Percentiles rank a stretch among this genome's conserved stretches.
Evolutionary conservation across 2,888 invertebrate species (phyloP).

Genomic region (Microdon myrmicae): DNA sequence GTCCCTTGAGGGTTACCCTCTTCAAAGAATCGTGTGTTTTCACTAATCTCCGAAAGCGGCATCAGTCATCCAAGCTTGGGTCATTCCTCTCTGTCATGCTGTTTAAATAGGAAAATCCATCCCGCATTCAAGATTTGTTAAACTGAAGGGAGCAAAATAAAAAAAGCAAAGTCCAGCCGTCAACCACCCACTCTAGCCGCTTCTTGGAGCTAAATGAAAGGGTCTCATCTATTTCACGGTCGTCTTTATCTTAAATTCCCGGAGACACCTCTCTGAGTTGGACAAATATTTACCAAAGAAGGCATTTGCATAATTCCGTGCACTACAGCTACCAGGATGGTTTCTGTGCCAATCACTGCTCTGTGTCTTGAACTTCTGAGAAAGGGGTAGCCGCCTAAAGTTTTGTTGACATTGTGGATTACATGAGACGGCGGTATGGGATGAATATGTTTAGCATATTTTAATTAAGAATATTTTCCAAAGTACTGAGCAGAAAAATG

Average conservation of each 20-base stretch:
- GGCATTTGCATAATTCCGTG: constrained; percentile 49
- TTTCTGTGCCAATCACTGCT: constrained; percentile 8
- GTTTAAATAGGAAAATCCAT: no score
- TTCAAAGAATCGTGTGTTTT: constrained; percentile 27
- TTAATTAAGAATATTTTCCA: constrained; percentile 51
- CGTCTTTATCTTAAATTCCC: constrained; percentile 49
- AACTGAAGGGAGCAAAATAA: constrained; percentile 3
- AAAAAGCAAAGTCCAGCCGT: constrained; percentile 21
- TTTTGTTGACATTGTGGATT: constrained; percentile 48
- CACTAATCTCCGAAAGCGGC: constrained; percentile 33
- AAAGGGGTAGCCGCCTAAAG: constrained; percentile 31
- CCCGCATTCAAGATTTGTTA: no score
- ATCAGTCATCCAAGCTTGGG: constrained; percentile 37
- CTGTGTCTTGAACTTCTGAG: not conserved
- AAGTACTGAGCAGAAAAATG: constrained; percentile 47
- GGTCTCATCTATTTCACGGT: constrained; percentile 47
- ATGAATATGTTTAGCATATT: constrained; percentile 47
- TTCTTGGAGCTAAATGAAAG: constrained; percentile 11
- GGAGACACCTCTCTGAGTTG: constrained; percentile 52
- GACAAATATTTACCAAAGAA: constrained; percentile 50
- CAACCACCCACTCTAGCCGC: constrained; percentile 8
- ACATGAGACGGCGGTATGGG: constrained; percentile 35
- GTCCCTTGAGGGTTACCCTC: constrained; percentile 29
- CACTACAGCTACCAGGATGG: constrained; percentile 39
- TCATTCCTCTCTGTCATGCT: constrained; percentile 33